These are phyloP conservation scores for Pecten maximus DNA, from an alignment of 2,888 invertebrate genomes.

Conservation along the genomic window DNA sequence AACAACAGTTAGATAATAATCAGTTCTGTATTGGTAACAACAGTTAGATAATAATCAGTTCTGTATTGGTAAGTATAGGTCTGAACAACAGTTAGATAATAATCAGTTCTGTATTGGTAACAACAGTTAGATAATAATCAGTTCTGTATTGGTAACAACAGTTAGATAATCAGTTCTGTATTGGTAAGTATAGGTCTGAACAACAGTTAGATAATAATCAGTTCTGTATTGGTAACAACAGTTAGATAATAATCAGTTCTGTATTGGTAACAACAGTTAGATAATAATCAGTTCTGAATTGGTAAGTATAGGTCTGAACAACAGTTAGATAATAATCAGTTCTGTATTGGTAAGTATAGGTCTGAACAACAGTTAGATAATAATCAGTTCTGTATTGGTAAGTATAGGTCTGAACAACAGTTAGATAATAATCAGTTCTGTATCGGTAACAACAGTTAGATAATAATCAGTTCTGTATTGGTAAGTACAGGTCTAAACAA, in stretches of 20 bases:
- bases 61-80: neutral
- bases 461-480: slow-evolving; percentile 1
- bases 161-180: neutral
- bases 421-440: neutral
- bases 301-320: neutral
- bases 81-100: neutral
- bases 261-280: neutral
- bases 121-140: neutral
- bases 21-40: slow-evolving; percentile 13
- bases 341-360: neutral
- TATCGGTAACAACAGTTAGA: neutral
- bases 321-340: neutral
- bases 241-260: neutral
- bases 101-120: slow-evolving; percentile 16
- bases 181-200: neutral
- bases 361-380: neutral
- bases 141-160: slow-evolving; percentile 5
- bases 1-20: neutral
- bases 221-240: slow-evolving; percentile 5
- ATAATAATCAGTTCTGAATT: neutral
- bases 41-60: neutral
- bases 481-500: neutral
- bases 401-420: neutral
- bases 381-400: slow-evolving; percentile 14
- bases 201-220: neutral